Base-by-base conservation (phyloP, 1,140 invertebrate genomes). In the Chrysomallon squamiferum region DNA sequence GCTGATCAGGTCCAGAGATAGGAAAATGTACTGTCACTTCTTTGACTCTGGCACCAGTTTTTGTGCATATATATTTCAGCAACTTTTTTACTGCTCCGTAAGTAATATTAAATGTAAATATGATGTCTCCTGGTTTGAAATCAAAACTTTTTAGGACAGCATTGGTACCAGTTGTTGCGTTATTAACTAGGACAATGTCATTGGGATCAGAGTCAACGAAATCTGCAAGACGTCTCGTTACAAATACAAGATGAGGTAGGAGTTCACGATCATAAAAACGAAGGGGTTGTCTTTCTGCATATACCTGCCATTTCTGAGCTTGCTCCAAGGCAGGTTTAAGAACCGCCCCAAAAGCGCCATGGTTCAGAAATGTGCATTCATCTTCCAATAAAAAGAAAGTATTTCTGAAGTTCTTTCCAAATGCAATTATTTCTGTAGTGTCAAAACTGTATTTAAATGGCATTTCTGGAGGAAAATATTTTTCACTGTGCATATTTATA, bases 271-370 rank as follows among this genome's bases (percentile, higher is more conserved):
- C 83, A 71, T 78, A 80, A 65, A 84, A 84, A 27, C 82, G 66
- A 25, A 85, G 52, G 27, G 83, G 83, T 57, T 85, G 82, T 45
- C 57, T 71, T 62, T 86, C 83, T 57, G 72, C 62, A 69, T 83
- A 79, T 7, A 64, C 35, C 61, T 84, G 82, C 73, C 77, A 85
- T 65, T 78, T 69, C 81, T 84, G 82, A 35, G 78, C 74, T 35
- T 59, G 65, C 18, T 76, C 68, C 32, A 84, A 32, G n/a, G 78
- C 79, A 64, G 75, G 74, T 65, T 78, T 80, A 45, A 85, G 52
- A 35, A 77, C 75, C 9, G 71, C 75, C 47, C 84, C 84, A 76
- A 85, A 84, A 49, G 84, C 84, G 50, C 84, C 84, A 77, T 85
- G 84, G 58, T 85, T 85, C 33, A 85, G 57, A 69, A 85, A 85